Conservation (phyloP, 2,113 vertebrate genomes). For the Gobiocypris rarus region DNA sequence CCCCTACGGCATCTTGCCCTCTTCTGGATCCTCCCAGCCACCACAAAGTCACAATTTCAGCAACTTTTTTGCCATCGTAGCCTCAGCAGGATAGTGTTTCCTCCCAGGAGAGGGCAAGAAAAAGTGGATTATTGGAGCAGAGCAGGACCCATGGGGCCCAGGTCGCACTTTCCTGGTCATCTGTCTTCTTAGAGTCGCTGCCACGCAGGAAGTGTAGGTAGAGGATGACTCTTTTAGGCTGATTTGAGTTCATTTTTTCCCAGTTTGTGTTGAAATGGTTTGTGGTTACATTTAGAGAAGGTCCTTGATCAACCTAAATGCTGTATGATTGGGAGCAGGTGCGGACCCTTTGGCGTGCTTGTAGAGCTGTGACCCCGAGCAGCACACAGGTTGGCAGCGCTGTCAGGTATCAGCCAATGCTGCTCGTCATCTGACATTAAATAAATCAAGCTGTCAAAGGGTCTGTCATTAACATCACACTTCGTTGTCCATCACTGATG, state of each 20-base stretch:
- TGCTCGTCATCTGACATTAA: neutral
- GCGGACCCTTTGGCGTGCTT: neutral
- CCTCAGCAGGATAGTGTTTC: slow-evolving; percentile 13
- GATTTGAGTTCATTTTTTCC: slow-evolving; percentile 2
- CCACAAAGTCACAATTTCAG: slow-evolving; percentile 67
- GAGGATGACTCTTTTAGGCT: slow-evolving; percentile 3
- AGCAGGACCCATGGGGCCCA: slow-evolving; percentile 33
- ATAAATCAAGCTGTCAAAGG: slow-evolving; percentile 41
- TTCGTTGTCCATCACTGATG: slow-evolving; percentile 23
- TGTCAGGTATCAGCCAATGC: slow-evolving; percentile 28
- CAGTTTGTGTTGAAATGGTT: neutral
- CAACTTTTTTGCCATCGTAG: slow-evolving; percentile 58
- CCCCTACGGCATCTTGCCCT: neutral
- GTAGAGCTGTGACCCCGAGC: slow-evolving; percentile 9
- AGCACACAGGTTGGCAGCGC: neutral
- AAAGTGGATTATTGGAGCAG: slow-evolving; percentile 53
- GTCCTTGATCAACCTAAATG: neutral
- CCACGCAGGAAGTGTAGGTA: neutral
- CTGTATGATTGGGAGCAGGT: slow-evolving; percentile 26
- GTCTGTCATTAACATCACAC: slow-evolving; percentile 32
- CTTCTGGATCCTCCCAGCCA: slow-evolving; percentile 57
- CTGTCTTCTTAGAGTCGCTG: slow-evolving; percentile 35
- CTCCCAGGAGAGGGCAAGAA: neutral
- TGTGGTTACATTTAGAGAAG: neutral
- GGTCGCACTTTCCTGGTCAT: slow-evolving; percentile 44